phyloP scores from a whole-genome alignment of 2,113 vertebrate genomes.

The Corythornis vintsioides region DNA sequence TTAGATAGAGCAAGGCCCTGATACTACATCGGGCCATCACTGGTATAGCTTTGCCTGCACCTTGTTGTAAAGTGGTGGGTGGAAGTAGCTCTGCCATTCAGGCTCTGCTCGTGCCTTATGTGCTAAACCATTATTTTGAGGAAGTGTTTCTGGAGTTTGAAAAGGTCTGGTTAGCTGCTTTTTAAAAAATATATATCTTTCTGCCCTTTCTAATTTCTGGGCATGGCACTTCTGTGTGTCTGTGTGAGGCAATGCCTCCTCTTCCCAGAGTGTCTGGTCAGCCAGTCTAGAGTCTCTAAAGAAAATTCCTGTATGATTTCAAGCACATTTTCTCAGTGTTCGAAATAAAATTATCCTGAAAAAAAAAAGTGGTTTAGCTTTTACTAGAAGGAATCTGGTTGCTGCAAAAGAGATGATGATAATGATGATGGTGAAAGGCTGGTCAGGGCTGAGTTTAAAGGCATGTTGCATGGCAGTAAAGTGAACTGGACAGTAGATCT shows the following conservation, averaged over 20 bases:
- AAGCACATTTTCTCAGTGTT: rapidly evolving
- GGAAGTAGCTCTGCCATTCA: not conserved
- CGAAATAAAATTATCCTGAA: not conserved
- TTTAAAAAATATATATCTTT: not conserved
- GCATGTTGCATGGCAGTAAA: not conserved
- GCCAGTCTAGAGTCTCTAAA: not conserved
- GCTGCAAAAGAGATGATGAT: not conserved
- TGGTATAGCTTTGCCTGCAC: not conserved
- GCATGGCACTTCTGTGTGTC: not conserved
- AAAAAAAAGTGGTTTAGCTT: not conserved
- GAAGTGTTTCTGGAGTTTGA: conserved; percentile 42
- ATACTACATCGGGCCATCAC: rapidly evolving
- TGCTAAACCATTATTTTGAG: conserved; percentile 35
- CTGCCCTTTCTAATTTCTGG: not conserved
- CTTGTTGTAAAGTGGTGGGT: not conserved
- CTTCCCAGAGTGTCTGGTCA: not conserved
- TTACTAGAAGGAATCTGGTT: not conserved
- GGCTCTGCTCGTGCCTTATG: not conserved
- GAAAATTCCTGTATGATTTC: not conserved
- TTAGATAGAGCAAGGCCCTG: not conserved
- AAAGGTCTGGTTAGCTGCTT: not conserved
- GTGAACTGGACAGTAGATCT: not conserved
- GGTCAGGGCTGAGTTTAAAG: not conserved
- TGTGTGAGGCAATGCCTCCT: not conserved
- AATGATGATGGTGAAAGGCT: not conserved